phyloP scores from a whole-genome alignment of 2,888 invertebrate species.

The Apotomis betuletana region DNA sequence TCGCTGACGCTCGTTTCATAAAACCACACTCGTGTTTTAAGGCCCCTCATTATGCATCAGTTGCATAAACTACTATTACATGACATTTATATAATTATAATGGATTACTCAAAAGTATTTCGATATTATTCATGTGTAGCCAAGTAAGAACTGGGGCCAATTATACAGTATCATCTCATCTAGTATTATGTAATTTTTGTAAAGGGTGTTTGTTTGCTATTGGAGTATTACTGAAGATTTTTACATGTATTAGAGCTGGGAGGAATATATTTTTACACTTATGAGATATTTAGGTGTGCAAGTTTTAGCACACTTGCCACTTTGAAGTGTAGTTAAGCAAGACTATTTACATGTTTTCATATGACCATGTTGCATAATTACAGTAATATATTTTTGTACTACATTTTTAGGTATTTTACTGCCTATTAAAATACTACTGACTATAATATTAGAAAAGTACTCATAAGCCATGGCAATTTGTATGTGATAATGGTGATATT shows the following conservation, averaged over 20 bases:
- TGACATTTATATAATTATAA: conserved; percentile 18
- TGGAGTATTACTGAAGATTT: conserved; percentile 10
- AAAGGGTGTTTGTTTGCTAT: conserved; percentile 18
- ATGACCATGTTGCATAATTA: conserved; percentile 30
- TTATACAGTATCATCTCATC: conserved; percentile 4
- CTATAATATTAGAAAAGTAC: conserved; percentile 12
- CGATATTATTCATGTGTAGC: conserved; percentile 25
- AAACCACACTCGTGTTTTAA: too few species aligned
- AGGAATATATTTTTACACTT: conserved; percentile 5
- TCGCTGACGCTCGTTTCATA: too few species aligned
- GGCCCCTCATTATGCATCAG: too few species aligned
- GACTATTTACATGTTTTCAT: conserved; percentile 10
- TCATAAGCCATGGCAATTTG: conserved; percentile 31
- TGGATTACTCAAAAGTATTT: conserved; percentile 6
- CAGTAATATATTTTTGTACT: conserved; percentile 37
- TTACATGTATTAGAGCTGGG: background rate
- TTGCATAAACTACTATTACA: too few species aligned
- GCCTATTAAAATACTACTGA: background rate
- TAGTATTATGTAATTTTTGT: conserved; percentile 9
- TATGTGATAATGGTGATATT: conserved; percentile 39
- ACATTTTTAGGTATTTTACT: conserved; percentile 16
- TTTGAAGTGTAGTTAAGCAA: conserved; percentile 20
- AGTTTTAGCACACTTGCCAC: conserved; percentile 4
- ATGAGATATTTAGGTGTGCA: background rate
- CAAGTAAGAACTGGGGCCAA: conserved; percentile 22